Base-by-base conservation (phyloP, 2,797 vertebrate species). In the Acanthurus tractus region DNA sequence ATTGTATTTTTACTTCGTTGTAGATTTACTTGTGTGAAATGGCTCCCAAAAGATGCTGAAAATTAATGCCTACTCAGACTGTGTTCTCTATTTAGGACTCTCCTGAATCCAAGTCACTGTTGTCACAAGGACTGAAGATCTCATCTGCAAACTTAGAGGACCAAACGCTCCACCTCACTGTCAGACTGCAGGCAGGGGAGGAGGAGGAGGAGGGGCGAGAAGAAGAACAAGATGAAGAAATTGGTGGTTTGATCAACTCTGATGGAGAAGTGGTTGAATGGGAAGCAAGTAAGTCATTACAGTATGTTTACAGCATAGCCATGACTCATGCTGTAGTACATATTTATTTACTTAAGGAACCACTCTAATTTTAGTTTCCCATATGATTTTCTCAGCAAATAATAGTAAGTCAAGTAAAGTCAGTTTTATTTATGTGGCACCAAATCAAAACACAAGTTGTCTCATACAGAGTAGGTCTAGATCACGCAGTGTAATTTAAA, bases 191-290 rank as follows among this genome's bases (percentile, higher is more conserved):
- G 58, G 86, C 86, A 1, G 91, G 64, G 1, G 76, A 80, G 8
- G 79, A 78, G 46, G 79, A 78, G 46, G 76, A 78, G 45, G 85
- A 83, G 29, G 29, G 29, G 0, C 76, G 75, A 3, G 66, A 82
- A 38, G 78, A 79, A 1, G 68, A 82, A 14, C 56, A 61, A 25
- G 74, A 88, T 59, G 89, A 92, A 78, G 87, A 86, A 81, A 82
- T 88, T 1, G 71, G 86, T 59, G 82, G 85, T 69, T 88, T 92
- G 75, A 91, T 92, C 80, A 92, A 91, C 80, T 90, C 88, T 11
- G 89, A 93, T 29, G 89, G 91, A 67, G 89, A 92, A 62, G 88
- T 90, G 74, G 81, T 92, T 38, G 89, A 90, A 40, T 92, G 89
- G 89, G 78, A 88, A 34, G 63, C 67, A 22, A 75, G 91, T 93